phyloP scores from a whole-genome alignment of 1,140 invertebrate genomes.

The Tenebrio molitor region DNA sequence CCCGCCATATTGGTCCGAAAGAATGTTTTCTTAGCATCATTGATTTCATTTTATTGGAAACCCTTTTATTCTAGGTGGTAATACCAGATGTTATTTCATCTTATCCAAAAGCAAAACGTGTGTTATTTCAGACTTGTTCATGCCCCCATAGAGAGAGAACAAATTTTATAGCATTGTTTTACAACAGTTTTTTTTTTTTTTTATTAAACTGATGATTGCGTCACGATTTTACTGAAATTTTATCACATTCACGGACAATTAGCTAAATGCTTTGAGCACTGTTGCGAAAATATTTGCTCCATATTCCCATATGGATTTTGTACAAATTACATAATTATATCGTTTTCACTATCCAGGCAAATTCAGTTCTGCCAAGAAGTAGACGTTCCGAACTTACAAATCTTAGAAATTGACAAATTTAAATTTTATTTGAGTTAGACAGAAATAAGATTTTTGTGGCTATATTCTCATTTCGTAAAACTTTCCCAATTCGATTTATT shows the following conservation, averaged over 20 bases:
- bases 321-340: conserved; percentile 1
- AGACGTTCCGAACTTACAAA: too few species aligned
- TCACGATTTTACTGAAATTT: conserved; percentile 3
- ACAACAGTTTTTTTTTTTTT: conserved; percentile 8
- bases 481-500: too few species aligned
- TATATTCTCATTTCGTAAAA: too few species aligned
- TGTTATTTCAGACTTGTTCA: conserved; percentile 9
- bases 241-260: conserved; percentile 4
- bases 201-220: too few species aligned
- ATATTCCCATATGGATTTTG: neutral
- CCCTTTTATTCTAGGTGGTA: conserved; percentile 35
- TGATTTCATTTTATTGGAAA: conserved; percentile 33
- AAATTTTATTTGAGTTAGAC: too few species aligned
- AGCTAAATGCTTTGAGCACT: conserved; percentile 10
- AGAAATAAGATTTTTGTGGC: too few species aligned
- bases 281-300: neutral
- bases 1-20: neutral
- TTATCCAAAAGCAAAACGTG: neutral
- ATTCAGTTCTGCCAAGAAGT: too few species aligned
- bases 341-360: too few species aligned
- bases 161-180: neutral
- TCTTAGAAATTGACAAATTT: too few species aligned
- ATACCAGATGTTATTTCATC: neutral
- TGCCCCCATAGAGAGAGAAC: neutral
- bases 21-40: conserved; percentile 39